Evolutionary conservation across 2,888 invertebrate genomes (phyloP).

Genomic region (Meliscaeva auricollis): DNA sequence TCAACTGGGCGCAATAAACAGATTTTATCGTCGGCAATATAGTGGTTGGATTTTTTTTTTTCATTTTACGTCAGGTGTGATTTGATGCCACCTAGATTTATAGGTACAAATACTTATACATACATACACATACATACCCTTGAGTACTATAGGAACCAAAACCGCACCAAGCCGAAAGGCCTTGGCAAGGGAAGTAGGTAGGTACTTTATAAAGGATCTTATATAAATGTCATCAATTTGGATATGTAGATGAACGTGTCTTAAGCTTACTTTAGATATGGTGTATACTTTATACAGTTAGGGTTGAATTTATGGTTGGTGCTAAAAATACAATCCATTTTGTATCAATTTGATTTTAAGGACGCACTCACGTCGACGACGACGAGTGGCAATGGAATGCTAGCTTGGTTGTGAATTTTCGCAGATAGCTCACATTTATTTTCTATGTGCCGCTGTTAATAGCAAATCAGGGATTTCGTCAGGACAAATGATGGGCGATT

Average conservation of each 20-base stretch:
- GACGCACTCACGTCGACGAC: slow-evolving; percentile 31
- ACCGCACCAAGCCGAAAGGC: slow-evolving; percentile 22
- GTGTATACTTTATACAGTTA: slow-evolving; percentile 29
- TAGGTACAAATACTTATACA: background rate
- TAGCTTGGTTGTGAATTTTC: slow-evolving; percentile 29
- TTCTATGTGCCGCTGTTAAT: slow-evolving; percentile 62
- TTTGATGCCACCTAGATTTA: background rate
- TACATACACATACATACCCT: background rate
- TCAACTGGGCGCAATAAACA: slow-evolving; percentile 56
- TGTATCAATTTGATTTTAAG: slow-evolving; percentile 71
- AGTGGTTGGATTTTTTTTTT: slow-evolving; percentile 30
- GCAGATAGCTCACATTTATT: slow-evolving; percentile 67
- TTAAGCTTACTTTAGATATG: slow-evolving; percentile 29
- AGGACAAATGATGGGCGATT: slow-evolving; percentile 68
- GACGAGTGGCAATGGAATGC: slow-evolving; percentile 3
- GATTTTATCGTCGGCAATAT: slow-evolving; percentile 56
- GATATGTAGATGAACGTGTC: slow-evolving; percentile 51
- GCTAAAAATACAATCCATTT: slow-evolving; percentile 73
- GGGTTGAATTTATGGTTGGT: slow-evolving; percentile 70
- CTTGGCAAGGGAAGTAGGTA: background rate
- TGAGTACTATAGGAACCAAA: background rate
- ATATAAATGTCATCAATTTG: slow-evolving; percentile 66
- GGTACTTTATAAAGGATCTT: slow-evolving; percentile 25
- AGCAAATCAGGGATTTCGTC: slow-evolving; percentile 69
- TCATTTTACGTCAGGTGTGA: slow-evolving; percentile 48